These are phyloP conservation scores for Cirrhinus mrigala DNA, from an alignment of 2,797 vertebrate species.

Conservation along the genomic window DNA sequence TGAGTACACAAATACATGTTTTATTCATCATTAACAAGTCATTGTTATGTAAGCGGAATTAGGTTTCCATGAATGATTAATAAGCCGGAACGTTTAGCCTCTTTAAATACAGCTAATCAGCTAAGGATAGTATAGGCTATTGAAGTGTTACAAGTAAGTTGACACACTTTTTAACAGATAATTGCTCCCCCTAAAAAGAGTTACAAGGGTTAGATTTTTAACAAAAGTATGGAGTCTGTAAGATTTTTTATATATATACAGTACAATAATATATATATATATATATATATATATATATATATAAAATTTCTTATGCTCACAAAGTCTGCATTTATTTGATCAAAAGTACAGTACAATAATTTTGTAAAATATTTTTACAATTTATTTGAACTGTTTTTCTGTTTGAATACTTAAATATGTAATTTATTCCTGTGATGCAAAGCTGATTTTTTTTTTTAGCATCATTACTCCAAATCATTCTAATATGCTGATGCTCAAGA, in stretches of 20 bases:
- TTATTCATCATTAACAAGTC: constrained; percentile 73
- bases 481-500: neutral
- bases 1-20: constrained; percentile 75
- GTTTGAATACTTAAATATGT: neutral
- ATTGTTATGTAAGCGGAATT: constrained; percentile 53
- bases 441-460: neutral
- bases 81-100: constrained; percentile 49
- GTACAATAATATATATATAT: too few species aligned
- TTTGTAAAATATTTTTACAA: neutral
- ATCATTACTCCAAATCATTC: neutral
- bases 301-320: neutral
- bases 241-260: too few species aligned
- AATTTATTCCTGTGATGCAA: neutral
- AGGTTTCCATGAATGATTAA: constrained; percentile 60
- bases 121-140: neutral
- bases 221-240: neutral
- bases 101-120: constrained; percentile 51
- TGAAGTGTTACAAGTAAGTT: constrained; percentile 10
- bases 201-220: neutral
- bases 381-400: neutral
- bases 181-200: neutral
- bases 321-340: neutral
- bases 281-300: too few species aligned
- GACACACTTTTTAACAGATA: neutral
- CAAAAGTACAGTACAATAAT: neutral